These are phyloP conservation scores for Enteromius radiatus DNA, from an alignment of 2,797 vertebrate species.

Conservation along the genomic window DNA sequence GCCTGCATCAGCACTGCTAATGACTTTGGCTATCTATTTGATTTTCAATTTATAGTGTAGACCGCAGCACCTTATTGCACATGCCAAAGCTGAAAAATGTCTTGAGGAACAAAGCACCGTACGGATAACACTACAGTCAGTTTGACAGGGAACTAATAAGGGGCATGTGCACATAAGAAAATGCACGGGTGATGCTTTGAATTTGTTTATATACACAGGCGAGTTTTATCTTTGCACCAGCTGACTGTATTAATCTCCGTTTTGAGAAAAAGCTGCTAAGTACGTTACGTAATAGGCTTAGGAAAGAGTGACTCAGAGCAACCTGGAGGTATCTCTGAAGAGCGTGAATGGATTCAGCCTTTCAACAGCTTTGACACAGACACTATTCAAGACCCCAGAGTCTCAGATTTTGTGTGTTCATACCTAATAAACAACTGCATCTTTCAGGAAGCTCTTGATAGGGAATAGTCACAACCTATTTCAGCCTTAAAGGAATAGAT, in stretches of 20 bases:
- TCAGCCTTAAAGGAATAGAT: neutral
- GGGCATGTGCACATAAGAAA: neutral
- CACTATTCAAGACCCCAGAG: slow-evolving; percentile 14
- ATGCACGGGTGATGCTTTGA: neutral
- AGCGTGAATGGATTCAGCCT: slow-evolving; percentile 48
- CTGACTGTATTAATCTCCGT: slow-evolving; percentile 44
- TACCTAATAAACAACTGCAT: neutral
- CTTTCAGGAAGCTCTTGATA: neutral
- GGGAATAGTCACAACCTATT: neutral
- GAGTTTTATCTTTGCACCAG: slow-evolving; percentile 1
- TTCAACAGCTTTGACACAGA: slow-evolving; percentile 19
- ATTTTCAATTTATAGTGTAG: slow-evolving; percentile 67
- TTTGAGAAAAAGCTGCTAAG: slow-evolving; percentile 65
- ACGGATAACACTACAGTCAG: neutral
- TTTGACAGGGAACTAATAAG: slow-evolving; percentile 8
- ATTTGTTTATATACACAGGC: slow-evolving; percentile 2
- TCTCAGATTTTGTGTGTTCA: neutral
- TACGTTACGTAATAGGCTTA: slow-evolving; percentile 70
- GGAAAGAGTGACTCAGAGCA: slow-evolving; percentile 60
- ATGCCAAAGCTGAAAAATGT: slow-evolving; percentile 52
- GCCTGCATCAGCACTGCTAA: slow-evolving; percentile 61
- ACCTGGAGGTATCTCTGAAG: slow-evolving; percentile 60
- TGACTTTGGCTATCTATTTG: slow-evolving; percentile 63
- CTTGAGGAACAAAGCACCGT: slow-evolving; percentile 16
- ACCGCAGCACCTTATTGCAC: slow-evolving; percentile 39